Evolutionary conservation across 1,140 invertebrate species (phyloP).

Genomic region (Hirudo medicinalis): DNA sequence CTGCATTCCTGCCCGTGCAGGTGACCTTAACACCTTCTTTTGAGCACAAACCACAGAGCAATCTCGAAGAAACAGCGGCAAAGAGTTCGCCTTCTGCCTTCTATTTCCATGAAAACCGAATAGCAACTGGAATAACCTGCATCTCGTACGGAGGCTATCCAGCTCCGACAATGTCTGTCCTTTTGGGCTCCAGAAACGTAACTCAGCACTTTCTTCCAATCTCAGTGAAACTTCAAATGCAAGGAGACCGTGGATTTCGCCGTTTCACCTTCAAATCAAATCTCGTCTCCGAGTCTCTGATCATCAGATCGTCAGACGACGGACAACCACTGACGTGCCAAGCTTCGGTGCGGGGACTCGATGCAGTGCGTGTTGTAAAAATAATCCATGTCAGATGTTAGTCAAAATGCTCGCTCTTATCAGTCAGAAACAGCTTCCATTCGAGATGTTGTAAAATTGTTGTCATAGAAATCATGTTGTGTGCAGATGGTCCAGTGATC

Average conservation of each 20-base stretch:
- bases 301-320: background rate
- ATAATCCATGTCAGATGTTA: background rate
- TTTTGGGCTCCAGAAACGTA: conserved; percentile 16
- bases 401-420: background rate
- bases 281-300: background rate
- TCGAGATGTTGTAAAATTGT: background rate
- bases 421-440: background rate
- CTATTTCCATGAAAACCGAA: too few species aligned
- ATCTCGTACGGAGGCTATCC: conserved; percentile 20
- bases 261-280: background rate
- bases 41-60: background rate
- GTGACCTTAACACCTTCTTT: background rate
- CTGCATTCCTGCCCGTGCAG: background rate
- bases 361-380: background rate
- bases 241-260: background rate
- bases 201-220: conserved; percentile 12
- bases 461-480: background rate
- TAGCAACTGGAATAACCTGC: conserved; percentile 14
- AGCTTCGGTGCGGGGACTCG: background rate
- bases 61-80: too few species aligned
- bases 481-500: conserved; percentile 21
- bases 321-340: background rate
- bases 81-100: too few species aligned
- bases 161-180: conserved; percentile 15
- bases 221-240: background rate